Evolutionary conservation across 2,113 vertebrate species (phyloP).

Genomic region (Misgurnus mizolepis): DNA sequence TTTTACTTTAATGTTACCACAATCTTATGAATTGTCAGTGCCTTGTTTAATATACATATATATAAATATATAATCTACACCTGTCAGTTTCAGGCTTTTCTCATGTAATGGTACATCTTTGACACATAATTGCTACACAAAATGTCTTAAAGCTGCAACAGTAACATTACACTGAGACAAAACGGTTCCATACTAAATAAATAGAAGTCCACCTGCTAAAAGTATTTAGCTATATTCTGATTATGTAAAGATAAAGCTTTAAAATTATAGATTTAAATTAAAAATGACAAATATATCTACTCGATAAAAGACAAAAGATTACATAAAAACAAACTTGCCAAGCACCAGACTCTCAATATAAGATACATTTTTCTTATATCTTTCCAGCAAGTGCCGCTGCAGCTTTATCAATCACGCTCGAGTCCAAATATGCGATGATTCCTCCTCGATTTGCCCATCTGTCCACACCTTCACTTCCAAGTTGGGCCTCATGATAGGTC

Average conservation of each 20-base stretch:
- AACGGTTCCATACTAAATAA: background rate
- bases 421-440: slow-evolving; percentile 75
- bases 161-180: background rate
- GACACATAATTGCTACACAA: too few relatives aligned
- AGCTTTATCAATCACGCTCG: slow-evolving; percentile 61
- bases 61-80: background rate
- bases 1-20: too few relatives aligned
- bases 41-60: too few relatives aligned
- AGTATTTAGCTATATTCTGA: background rate
- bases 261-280: background rate
- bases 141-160: too few relatives aligned
- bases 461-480: slow-evolving; percentile 64
- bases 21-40: too few relatives aligned
- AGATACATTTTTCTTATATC: slow-evolving; percentile 48
- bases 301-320: background rate
- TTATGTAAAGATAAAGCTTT: background rate
- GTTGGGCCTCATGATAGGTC: slow-evolving; percentile 68
- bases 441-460: slow-evolving; percentile 75
- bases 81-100: background rate
- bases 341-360: background rate
- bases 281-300: background rate
- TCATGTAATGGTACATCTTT: background rate
- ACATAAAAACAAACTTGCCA: background rate
- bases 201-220: background rate
- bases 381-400: slow-evolving; percentile 66